Conservation (phyloP, 2,797 vertebrate species). For the Argya squamiceps region DNA sequence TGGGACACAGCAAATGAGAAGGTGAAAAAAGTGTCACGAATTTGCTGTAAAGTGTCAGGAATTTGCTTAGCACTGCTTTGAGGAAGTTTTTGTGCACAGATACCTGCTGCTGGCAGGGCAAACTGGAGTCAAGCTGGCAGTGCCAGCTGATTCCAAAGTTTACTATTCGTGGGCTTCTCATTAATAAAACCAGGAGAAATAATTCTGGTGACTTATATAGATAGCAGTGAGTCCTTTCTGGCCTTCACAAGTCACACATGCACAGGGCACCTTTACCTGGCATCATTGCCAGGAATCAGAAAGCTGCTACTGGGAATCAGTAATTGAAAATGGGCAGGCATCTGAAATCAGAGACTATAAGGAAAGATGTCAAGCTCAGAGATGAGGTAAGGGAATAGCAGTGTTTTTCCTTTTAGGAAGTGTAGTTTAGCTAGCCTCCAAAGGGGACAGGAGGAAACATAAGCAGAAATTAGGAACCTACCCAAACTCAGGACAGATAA, state of each 20-base stretch:
- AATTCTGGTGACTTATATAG: background rate
- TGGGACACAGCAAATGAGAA: background rate
- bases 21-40: background rate
- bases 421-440: background rate
- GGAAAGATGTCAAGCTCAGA: background rate
- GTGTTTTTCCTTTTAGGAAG: background rate
- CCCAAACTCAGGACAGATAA: background rate
- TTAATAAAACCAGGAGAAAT: background rate
- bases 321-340: background rate
- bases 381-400: background rate
- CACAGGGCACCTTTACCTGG: background rate
- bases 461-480: background rate
- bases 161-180: background rate
- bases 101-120: background rate
- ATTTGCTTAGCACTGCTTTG: background rate
- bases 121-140: background rate
- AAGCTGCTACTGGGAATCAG: background rate
- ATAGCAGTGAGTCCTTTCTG: background rate
- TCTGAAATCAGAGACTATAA: background rate
- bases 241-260: background rate
- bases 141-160: background rate
- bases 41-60: background rate
- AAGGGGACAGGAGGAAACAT: background rate
- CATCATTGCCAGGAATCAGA: background rate
- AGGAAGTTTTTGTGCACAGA: background rate